These are phyloP conservation scores for Scaptomyza hsui DNA, from an alignment of 1,140 invertebrate species.

Conservation along the genomic window DNA sequence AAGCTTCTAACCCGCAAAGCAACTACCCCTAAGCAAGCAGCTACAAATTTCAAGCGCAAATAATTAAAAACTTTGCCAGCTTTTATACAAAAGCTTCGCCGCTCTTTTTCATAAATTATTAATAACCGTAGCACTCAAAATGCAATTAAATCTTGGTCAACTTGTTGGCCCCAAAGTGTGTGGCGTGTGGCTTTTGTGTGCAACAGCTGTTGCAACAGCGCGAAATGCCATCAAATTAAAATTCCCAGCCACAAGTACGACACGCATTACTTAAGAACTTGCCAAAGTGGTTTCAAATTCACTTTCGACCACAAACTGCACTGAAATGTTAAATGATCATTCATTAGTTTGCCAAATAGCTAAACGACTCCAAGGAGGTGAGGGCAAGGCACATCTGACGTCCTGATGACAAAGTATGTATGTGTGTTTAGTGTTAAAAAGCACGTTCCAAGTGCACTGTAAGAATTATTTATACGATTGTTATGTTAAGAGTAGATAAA, in stretches of 20 bases:
- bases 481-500: no score
- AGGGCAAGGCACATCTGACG: slow-evolving; percentile 40
- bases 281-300: slow-evolving; percentile 45
- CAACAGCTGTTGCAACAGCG: slow-evolving; percentile 61
- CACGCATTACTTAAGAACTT: slow-evolving; percentile 35
- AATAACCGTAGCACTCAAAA: slow-evolving; percentile 75
- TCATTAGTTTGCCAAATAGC: slow-evolving; percentile 70
- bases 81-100: slow-evolving; percentile 35
- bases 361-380: background rate
- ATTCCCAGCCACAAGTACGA: slow-evolving; percentile 48
- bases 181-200: slow-evolving; percentile 40
- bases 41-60: slow-evolving; percentile 55
- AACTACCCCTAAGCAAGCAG: background rate
- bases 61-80: slow-evolving; percentile 71
- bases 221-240: slow-evolving; percentile 75
- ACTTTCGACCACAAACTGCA: slow-evolving; percentile 31
- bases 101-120: slow-evolving; percentile 70
- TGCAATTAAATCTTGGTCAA: slow-evolving; percentile 81
- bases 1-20: background rate
- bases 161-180: slow-evolving; percentile 50
- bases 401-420: slow-evolving; percentile 61
- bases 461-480: no score
- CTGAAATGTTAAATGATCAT: slow-evolving; percentile 54
- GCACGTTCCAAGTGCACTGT: slow-evolving; percentile 58
- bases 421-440: slow-evolving; percentile 38